Percentiles rank a stretch among this genome's conserved stretches.
Conservation (phyloP, 1,140 invertebrate species). For the Episyrphus balteatus region DNA sequence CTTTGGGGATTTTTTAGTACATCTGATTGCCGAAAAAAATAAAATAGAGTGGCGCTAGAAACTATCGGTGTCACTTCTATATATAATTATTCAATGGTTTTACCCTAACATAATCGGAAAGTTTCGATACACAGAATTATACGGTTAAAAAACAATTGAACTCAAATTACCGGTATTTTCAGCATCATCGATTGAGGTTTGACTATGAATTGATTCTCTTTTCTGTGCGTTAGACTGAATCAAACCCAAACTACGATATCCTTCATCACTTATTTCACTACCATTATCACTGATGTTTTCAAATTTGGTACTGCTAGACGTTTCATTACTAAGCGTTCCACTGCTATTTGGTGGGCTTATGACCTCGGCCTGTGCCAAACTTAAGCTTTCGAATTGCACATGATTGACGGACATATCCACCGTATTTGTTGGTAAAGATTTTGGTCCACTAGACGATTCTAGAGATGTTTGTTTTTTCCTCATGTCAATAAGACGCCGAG, state of each 20-base stretch:
- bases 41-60: no score
- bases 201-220: constrained; percentile 51
- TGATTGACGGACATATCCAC: constrained; percentile 1
- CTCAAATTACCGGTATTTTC: constrained; percentile 50
- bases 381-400: constrained; percentile 9
- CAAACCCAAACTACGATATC: constrained; percentile 67
- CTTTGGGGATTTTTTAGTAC: no score
- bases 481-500: constrained; percentile 28
- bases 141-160: background rate
- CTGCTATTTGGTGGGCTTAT: background rate
- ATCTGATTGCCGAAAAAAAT: no score
- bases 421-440: constrained; percentile 16
- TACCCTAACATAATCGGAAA: no score
- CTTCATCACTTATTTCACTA: constrained; percentile 77
- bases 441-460: constrained; percentile 21
- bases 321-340: background rate
- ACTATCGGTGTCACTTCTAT: no score
- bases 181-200: constrained; percentile 54
- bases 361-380: background rate
- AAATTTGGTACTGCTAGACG: constrained; percentile 19
- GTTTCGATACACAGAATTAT: background rate
- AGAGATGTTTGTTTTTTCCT: constrained; percentile 29
- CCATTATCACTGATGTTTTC: constrained; percentile 67
- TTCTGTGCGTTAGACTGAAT: constrained; percentile 49
- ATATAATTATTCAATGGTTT: no score